phyloP scores from a whole-genome alignment of 2,113 vertebrate genomes.

The Notechis scutatus region DNA sequence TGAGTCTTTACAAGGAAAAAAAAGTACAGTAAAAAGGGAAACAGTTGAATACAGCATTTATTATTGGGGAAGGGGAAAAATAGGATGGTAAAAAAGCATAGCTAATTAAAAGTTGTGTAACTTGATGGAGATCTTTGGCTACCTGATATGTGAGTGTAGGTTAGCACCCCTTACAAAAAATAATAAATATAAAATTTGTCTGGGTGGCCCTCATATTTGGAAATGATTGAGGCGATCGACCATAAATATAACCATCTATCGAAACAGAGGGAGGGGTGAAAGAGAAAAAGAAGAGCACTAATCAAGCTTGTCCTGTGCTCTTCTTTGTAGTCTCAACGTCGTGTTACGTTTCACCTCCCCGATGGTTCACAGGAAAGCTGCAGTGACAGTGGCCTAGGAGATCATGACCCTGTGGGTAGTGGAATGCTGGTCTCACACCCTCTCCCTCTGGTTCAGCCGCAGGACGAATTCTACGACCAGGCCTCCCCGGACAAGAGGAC shows the following conservation, averaged over 20 bases:
- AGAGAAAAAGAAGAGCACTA: slow-evolving; percentile 76
- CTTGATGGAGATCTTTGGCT: not conserved
- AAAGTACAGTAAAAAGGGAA: not conserved
- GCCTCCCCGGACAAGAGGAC: slow-evolving; percentile 98
- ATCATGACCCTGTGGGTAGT: slow-evolving; percentile 96
- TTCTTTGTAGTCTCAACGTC: slow-evolving; percentile 98
- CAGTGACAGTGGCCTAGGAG: slow-evolving; percentile 99
- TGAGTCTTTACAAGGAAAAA: not conserved
- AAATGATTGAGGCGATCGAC: not conserved
- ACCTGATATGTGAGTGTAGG: not conserved
- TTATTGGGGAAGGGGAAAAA: not conserved
- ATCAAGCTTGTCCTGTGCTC: slow-evolving; percentile 85
- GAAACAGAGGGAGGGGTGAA: not conserved
- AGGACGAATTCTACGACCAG: slow-evolving; percentile 98
- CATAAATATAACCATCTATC: not conserved
- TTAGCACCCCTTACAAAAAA: not conserved
- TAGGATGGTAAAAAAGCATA: not conserved
- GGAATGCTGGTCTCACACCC: slow-evolving; percentile 97
- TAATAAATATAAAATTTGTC: not conserved
- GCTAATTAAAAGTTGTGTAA: not conserved
- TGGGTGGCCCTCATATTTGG: not conserved
- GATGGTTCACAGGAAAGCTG: slow-evolving; percentile 99
- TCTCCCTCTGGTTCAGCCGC: slow-evolving; percentile 99
- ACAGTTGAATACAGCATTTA: not conserved
- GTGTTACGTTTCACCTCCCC: slow-evolving; percentile 99